phyloP scores from a whole-genome alignment of 2,113 vertebrate species.

The Dicaeum eximium region DNA sequence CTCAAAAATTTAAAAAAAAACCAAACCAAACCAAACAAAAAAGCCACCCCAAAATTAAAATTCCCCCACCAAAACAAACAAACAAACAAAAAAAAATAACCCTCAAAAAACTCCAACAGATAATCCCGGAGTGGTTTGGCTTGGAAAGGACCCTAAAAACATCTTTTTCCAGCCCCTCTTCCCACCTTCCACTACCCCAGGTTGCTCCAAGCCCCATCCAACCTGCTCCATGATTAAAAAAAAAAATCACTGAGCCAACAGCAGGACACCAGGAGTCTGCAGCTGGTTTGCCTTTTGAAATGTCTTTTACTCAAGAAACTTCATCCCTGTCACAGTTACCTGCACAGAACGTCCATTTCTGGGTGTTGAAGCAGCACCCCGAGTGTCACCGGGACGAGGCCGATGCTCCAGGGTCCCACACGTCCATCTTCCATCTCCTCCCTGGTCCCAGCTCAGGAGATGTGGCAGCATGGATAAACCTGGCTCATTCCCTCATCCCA shows the following conservation, averaged over 20 bases:
- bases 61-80: too few species aligned
- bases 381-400: background rate
- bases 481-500: background rate
- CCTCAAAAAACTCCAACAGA: too few species aligned
- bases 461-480: background rate
- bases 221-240: fast-evolving
- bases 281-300: background rate
- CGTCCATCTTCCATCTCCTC: background rate
- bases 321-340: background rate
- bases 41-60: background rate
- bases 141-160: background rate
- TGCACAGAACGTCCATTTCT: background rate
- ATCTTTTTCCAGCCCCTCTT: background rate
- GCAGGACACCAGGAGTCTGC: background rate
- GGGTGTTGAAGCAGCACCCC: background rate
- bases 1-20: too few species aligned
- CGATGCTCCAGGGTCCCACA: fast-evolving
- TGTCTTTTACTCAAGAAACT: background rate
- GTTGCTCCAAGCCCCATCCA: background rate
- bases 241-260: background rate
- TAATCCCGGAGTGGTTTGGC: background rate
- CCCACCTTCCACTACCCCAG: background rate
- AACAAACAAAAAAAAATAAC: background rate
- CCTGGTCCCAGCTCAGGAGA: background rate
- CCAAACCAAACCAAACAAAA: too few species aligned